Conservation (phyloP, 1,140 invertebrate genomes). For the Drosophila carrolli region DNA sequence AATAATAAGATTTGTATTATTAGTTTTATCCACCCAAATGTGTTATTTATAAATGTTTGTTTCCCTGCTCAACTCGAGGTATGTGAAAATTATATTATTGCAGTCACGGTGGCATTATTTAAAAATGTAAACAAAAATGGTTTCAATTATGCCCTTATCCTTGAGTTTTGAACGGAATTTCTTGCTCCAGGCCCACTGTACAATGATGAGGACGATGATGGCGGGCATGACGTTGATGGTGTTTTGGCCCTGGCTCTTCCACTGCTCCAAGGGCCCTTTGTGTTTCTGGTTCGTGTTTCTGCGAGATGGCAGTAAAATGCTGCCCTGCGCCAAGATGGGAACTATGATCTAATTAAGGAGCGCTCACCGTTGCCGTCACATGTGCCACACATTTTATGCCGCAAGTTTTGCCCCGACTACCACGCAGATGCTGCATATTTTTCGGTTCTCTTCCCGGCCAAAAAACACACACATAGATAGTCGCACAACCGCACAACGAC, state of each 20-base stretch:
- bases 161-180: background rate
- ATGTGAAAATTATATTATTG: too few relatives aligned
- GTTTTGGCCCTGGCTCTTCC: slow-evolving; percentile 3
- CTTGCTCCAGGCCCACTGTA: background rate
- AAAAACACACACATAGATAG: slow-evolving; percentile 9
- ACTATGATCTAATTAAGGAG: slow-evolving; percentile 70
- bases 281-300: slow-evolving; percentile 5
- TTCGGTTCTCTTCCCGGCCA: slow-evolving; percentile 5
- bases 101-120: too few relatives aligned
- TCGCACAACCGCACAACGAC: slow-evolving; percentile 9
- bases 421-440: slow-evolving; percentile 39
- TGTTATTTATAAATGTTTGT: too few relatives aligned
- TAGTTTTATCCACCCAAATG: too few relatives aligned
- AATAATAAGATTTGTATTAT: too few relatives aligned
- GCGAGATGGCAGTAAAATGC: slow-evolving; percentile 35
- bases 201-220: slow-evolving; percentile 6
- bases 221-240: slow-evolving; percentile 24
- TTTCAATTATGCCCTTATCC: too few relatives aligned
- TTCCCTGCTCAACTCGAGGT: too few relatives aligned
- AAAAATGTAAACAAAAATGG: too few relatives aligned
- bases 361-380: slow-evolving; percentile 50
- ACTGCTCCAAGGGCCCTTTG: slow-evolving; percentile 2
- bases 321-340: slow-evolving; percentile 37
- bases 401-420: slow-evolving; percentile 30
- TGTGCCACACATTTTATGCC: slow-evolving; percentile 53